A percentile compares a stretch with the other conserved stretches of the same genome.
Conservation (phyloP, 2,113 vertebrate species). For the Naja naja region DNA sequence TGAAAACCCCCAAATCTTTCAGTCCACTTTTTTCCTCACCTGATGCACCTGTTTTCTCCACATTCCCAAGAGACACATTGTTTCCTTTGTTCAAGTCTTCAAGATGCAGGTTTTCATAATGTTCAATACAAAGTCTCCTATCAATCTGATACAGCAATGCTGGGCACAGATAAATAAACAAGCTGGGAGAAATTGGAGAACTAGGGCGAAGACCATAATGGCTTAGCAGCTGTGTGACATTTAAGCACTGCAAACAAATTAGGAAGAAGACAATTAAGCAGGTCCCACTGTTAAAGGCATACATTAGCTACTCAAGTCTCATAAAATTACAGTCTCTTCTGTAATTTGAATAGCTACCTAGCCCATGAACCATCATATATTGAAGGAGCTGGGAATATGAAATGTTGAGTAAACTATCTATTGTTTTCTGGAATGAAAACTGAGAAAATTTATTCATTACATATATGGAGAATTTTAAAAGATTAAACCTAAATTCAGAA, state of each 20-base stretch:
- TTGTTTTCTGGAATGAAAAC: not conserved
- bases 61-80: constrained; percentile 56
- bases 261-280: constrained; percentile 41
- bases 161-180: constrained; percentile 91
- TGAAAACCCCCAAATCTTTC: not conserved
- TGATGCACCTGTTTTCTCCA: constrained; percentile 72
- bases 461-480: not conserved
- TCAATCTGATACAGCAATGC: constrained; percentile 97
- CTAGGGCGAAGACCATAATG: constrained; percentile 82
- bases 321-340: not conserved
- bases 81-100: constrained; percentile 72
- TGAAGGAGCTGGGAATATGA: not conserved
- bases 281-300: not conserved
- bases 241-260: constrained; percentile 83
- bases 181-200: constrained; percentile 81
- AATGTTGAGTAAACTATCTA: not conserved
- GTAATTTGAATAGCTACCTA: not conserved
- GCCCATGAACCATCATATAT: not conserved
- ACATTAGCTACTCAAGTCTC: not conserved
- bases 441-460: not conserved
- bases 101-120: constrained; percentile 80
- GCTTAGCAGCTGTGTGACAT: constrained; percentile 86
- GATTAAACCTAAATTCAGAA: not conserved
- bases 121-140: constrained; percentile 88
- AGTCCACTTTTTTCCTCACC: constrained; percentile 67